Evolutionary conservation across 2,797 vertebrate species (phyloP).

Genomic region (Hypotaenidia philippensis): DNA sequence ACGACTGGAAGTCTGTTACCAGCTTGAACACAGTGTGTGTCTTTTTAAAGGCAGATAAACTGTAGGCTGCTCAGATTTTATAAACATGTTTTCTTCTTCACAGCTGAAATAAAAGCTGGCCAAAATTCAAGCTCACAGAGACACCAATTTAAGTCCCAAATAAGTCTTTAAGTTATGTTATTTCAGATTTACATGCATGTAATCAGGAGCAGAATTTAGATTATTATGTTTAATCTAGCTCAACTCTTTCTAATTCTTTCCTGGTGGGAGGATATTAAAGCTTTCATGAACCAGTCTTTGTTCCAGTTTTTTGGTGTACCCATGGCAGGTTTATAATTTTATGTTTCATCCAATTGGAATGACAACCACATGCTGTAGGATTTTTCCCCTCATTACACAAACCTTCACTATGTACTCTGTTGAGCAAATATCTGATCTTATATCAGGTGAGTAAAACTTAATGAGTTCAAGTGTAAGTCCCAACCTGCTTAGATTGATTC

Average conservation of each 20-base stretch:
- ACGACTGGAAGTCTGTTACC: constrained; percentile 3
- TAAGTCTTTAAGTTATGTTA: constrained; percentile 7
- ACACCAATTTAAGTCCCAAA: not conserved
- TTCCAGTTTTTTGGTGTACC: constrained; percentile 24
- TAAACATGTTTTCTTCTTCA: constrained; percentile 52
- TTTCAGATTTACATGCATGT: constrained; percentile 34
- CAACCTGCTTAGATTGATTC: not conserved
- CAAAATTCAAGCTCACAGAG: constrained; percentile 12
- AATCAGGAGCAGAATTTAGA: constrained; percentile 37
- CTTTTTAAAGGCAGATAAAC: constrained; percentile 42
- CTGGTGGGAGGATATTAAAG: constrained; percentile 29
- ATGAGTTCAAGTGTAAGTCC: not conserved
- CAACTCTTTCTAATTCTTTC: constrained; percentile 26
- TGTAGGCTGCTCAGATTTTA: constrained; percentile 28
- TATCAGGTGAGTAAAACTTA: constrained; percentile 45
- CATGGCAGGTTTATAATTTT: constrained; percentile 25
- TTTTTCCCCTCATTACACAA: constrained; percentile 35
- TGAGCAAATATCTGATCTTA: constrained; percentile 16
- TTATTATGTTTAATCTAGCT: constrained; percentile 36
- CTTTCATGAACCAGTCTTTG: constrained; percentile 22
- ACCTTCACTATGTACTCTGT: not conserved
- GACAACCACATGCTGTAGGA: constrained; percentile 11
- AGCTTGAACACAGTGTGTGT: not conserved
- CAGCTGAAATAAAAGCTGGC: constrained; percentile 26
- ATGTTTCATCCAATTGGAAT: constrained; percentile 38